These are phyloP conservation scores for Limnephilus lunatus DNA, from an alignment of 2,888 invertebrate genomes.

Conservation along the genomic window DNA sequence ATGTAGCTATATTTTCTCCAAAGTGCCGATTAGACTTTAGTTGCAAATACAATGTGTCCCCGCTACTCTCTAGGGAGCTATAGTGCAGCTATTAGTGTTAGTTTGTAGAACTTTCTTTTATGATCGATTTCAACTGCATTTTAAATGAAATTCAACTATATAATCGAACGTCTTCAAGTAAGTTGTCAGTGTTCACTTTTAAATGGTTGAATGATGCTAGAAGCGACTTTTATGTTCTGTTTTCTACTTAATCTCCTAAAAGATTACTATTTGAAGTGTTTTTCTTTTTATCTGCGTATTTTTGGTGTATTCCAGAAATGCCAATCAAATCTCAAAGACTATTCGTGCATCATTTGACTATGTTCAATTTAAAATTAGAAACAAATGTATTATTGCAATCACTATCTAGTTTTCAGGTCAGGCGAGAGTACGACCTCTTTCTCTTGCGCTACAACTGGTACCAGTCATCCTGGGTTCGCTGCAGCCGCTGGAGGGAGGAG, in stretches of 20 bases:
- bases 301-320: neutral
- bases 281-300: neutral
- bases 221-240: neutral
- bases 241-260: neutral
- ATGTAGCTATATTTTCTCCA: neutral
- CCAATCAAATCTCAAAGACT: neutral
- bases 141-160: neutral
- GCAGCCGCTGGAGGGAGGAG: constrained; percentile 88
- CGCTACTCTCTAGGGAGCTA: neutral
- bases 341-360: neutral
- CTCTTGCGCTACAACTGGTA: constrained; percentile 91
- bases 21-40: neutral
- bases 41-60: neutral
- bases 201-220: neutral
- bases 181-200: neutral
- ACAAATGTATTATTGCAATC: constrained; percentile 57
- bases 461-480: constrained; percentile 91
- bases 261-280: neutral
- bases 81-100: neutral
- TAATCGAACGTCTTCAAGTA: too few species aligned
- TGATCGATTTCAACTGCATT: neutral
- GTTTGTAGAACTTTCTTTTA: neutral
- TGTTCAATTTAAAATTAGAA: constrained; percentile 58
- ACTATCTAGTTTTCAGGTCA: constrained; percentile 62
- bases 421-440: constrained; percentile 67